phyloP scores from a whole-genome alignment of 2,113 vertebrate species.

The Tragelaphus buxtoni region DNA sequence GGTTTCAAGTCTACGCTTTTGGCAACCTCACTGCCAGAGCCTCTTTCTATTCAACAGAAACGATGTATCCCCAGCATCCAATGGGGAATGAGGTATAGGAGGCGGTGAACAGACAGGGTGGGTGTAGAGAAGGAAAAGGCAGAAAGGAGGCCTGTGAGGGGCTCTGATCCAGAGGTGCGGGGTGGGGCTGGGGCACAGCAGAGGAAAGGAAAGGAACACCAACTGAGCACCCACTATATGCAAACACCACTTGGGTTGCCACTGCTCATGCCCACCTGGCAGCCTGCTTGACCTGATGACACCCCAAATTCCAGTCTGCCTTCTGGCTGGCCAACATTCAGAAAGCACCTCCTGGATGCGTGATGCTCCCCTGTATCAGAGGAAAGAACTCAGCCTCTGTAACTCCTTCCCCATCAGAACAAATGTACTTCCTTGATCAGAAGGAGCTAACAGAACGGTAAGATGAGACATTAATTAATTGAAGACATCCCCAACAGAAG shows the following conservation, averaged over 20 bases:
- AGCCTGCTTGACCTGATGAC: not conserved
- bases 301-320: not conserved
- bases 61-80: not conserved
- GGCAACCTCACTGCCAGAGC: not conserved
- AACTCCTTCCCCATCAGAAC: not conserved
- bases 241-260: not conserved
- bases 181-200: not conserved
- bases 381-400: not conserved
- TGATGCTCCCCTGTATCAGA: fast-evolving
- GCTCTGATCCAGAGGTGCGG: not conserved
- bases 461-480: not conserved
- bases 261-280: fast-evolving
- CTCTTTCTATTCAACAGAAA: not conserved
- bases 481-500: not conserved
- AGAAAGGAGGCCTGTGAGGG: not conserved
- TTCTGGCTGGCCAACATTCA: not conserved
- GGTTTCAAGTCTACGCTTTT: not conserved
- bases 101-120: not conserved
- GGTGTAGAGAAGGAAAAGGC: not conserved
- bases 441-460: not conserved
- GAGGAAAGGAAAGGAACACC: not conserved
- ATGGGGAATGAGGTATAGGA: not conserved
- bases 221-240: fast-evolving
- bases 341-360: fast-evolving
- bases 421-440: fast-evolving